Evolutionary conservation across 2,113 vertebrate genomes (phyloP).

Genomic region (Hemiscyllium ocellatum): DNA sequence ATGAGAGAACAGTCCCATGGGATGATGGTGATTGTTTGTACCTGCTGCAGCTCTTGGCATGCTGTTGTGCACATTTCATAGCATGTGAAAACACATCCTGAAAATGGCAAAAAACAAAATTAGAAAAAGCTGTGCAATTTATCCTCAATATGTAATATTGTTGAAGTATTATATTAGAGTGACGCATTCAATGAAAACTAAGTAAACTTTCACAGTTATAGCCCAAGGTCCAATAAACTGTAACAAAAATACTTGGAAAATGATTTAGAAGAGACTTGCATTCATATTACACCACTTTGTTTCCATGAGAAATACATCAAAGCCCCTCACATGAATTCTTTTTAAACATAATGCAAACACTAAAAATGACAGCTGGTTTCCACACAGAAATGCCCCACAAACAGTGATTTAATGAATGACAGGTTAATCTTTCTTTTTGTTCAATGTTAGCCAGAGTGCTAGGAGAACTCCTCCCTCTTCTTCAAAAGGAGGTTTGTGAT

Average conservation of each 20-base stretch:
- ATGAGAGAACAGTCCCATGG: no score
- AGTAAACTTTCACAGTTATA: not conserved
- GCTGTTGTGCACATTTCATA: not conserved
- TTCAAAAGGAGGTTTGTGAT: not conserved
- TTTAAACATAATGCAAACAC: not conserved
- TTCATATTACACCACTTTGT: not conserved
- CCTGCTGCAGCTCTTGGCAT: no score
- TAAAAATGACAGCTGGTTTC: not conserved
- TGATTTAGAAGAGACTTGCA: not conserved
- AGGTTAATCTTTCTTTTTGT: not conserved
- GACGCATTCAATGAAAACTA: not conserved
- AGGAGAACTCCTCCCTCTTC: not conserved
- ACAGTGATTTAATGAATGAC: not conserved
- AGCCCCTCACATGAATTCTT: not conserved
- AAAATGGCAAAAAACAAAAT: no score
- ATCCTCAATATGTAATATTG: not conserved
- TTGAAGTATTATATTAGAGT: not conserved
- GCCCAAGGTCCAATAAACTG: constrained; percentile 1
- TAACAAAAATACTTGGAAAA: no score
- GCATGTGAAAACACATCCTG: not conserved
- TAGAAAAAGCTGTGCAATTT: not conserved
- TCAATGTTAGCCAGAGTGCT: not conserved
- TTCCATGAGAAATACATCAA: not conserved
- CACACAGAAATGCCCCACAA: not conserved
- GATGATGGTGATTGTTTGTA: no score